Evolutionary conservation across 2,797 vertebrate genomes (phyloP).

Genomic region (Psittacula echo): DNA sequence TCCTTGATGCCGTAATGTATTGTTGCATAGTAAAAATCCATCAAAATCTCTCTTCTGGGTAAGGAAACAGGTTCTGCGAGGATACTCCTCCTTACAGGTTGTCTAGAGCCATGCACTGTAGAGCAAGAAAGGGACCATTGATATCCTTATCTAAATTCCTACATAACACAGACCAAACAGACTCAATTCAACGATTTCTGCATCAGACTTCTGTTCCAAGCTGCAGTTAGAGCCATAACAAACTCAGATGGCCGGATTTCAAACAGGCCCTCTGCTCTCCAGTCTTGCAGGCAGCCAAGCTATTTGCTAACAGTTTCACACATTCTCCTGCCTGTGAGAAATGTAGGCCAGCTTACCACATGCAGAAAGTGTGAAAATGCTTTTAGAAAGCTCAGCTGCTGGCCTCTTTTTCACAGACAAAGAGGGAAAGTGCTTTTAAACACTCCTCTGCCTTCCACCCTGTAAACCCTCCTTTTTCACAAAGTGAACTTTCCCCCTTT

Average conservation of each 20-base stretch:
- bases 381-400: slow-evolving; percentile 41
- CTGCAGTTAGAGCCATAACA: neutral
- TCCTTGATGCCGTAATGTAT: neutral
- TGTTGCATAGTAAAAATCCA: neutral
- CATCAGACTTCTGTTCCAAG: neutral
- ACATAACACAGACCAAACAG: neutral
- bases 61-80: neutral
- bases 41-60: neutral
- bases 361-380: slow-evolving; percentile 21
- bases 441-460: neutral
- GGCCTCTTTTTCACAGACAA: neutral
- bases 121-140: neutral
- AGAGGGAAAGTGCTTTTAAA: neutral
- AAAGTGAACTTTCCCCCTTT: neutral
- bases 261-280: neutral
- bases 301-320: slow-evolving; percentile 56
- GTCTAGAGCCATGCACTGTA: neutral
- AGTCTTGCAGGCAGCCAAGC: slow-evolving; percentile 27
- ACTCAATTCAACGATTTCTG: neutral
- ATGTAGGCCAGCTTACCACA: slow-evolving; percentile 39
- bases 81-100: neutral
- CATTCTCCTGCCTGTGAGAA: slow-evolving; percentile 31
- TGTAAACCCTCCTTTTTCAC: neutral
- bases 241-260: neutral
- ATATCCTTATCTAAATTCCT: neutral